Conservation (phyloP, 2,113 vertebrate species). For the Micronisus gabar region DNA sequence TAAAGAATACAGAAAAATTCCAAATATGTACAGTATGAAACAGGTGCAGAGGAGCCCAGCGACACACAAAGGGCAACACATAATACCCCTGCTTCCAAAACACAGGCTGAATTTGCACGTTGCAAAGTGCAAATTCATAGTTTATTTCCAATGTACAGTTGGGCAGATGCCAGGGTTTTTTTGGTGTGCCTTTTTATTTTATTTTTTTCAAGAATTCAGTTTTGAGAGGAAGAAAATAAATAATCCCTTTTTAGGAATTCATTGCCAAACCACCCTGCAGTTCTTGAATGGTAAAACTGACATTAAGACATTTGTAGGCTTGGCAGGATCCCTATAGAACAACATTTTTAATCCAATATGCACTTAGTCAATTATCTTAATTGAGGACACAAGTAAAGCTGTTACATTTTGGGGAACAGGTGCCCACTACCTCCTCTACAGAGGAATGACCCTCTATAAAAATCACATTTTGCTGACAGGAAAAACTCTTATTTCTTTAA, state of each 20-base stretch:
- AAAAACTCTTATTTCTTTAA: not conserved
- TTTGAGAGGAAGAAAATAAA: not conserved
- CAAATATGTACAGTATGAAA: slow-evolving; percentile 24
- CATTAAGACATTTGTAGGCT: not conserved
- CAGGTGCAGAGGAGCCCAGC: slow-evolving; percentile 43
- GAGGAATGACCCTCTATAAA: not conserved
- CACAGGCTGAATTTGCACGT: not conserved
- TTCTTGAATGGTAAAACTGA: not conserved
- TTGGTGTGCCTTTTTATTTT: not conserved
- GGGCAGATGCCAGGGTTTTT: not conserved
- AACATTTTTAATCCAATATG: not conserved
- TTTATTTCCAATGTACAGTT: not conserved
- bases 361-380: not conserved
- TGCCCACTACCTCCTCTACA: not conserved
- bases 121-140: not conserved
- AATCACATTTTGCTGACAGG: not conserved
- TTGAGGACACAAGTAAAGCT: not conserved
- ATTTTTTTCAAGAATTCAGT: not conserved
- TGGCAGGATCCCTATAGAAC: not conserved
- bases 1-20: slow-evolving; percentile 53
- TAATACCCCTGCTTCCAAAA: not conserved
- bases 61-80: not conserved
- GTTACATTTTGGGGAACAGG: not conserved
- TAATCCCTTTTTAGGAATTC: not conserved
- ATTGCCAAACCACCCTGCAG: not conserved